These are phyloP conservation scores for Pteropus alecto DNA, from an alignment of 2,113 vertebrate genomes.

Conservation along the genomic window DNA sequence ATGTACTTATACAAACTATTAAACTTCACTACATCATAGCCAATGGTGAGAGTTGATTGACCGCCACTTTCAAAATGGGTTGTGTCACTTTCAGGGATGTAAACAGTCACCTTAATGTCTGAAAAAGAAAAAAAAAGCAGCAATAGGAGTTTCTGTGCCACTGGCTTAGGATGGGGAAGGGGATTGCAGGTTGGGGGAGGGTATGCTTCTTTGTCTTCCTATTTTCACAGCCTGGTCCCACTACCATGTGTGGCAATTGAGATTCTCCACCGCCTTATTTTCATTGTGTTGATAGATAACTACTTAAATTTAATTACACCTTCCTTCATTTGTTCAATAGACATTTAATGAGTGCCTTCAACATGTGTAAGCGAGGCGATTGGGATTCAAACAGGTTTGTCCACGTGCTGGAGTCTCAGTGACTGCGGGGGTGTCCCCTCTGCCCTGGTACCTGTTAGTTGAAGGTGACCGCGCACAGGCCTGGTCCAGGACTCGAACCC, in stretches of 20 bases:
- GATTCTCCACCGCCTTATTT: not conserved
- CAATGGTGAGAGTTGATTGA: not conserved
- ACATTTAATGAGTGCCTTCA: not conserved
- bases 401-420: not conserved
- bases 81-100: not conserved
- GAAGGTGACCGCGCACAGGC: rapidly evolving
- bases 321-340: rapidly evolving
- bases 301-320: not conserved
- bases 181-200: rapidly evolving
- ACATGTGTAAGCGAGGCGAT: rapidly evolving
- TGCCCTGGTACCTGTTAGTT: rapidly evolving
- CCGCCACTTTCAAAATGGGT: not conserved
- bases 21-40: conserved; percentile 4
- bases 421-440: not conserved
- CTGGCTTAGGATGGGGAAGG: rapidly evolving
- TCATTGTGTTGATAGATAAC: not conserved
- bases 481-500: not conserved
- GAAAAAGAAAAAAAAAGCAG: not conserved
- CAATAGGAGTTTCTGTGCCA: rapidly evolving
- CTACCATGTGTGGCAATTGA: no score
- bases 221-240: no score
- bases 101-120: not conserved
- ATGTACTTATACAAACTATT: not conserved
- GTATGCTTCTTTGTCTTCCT: no score
- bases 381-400: not conserved